These are phyloP conservation scores for Oreochromis grahami DNA, from an alignment of 2,797 vertebrate species.

Conservation along the genomic window DNA sequence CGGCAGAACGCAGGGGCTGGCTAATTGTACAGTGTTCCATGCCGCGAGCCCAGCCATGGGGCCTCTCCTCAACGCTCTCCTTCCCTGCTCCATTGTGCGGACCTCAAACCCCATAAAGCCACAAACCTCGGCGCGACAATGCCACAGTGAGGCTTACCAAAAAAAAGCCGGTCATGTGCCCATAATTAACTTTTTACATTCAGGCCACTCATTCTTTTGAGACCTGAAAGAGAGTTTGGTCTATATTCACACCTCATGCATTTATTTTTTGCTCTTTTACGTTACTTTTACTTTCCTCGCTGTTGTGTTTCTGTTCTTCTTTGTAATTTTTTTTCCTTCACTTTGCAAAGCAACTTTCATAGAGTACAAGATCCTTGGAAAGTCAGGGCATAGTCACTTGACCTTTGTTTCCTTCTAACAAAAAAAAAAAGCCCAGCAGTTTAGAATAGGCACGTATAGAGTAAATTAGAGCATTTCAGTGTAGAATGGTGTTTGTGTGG, in stretches of 20 bases:
- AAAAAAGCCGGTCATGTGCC: slow-evolving; percentile 59
- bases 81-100: slow-evolving; percentile 69
- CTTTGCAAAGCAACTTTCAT: slow-evolving; percentile 19
- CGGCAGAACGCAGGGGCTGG: slow-evolving; percentile 80
- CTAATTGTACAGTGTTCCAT: slow-evolving; percentile 79
- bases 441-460: slow-evolving; percentile 64
- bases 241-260: slow-evolving; percentile 35
- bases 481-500: slow-evolving; percentile 64
- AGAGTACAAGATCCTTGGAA: slow-evolving; percentile 21
- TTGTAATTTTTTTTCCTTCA: neutral
- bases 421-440: slow-evolving; percentile 42
- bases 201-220: slow-evolving; percentile 62
- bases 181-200: slow-evolving; percentile 76
- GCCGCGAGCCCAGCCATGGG: slow-evolving; percentile 72
- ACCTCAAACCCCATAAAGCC: slow-evolving; percentile 64
- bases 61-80: slow-evolving; percentile 54
- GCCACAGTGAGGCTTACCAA: slow-evolving; percentile 51
- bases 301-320: slow-evolving; percentile 6
- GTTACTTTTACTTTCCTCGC: neutral
- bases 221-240: slow-evolving; percentile 55
- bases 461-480: slow-evolving; percentile 70
- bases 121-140: slow-evolving; percentile 64
- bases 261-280: neutral
- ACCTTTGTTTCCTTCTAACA: slow-evolving; percentile 62
- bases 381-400: slow-evolving; percentile 58